Conservation (phyloP, 1,140 invertebrate genomes). For the Amphibalanus amphitrite region DNA sequence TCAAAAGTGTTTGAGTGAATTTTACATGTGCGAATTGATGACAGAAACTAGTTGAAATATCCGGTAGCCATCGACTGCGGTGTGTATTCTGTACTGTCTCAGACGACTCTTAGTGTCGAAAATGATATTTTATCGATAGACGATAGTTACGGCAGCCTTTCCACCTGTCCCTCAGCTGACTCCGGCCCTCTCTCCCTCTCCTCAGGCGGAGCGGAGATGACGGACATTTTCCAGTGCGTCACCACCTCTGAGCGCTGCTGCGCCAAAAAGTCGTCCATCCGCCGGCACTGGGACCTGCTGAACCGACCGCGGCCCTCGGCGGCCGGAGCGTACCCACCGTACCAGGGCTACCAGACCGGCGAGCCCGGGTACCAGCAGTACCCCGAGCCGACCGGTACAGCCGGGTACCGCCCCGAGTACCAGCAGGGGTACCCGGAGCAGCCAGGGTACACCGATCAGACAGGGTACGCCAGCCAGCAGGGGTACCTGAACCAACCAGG, state of each 20-base stretch:
- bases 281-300: not conserved
- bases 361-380: conserved; percentile 20
- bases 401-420: not conserved
- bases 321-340: not conserved
- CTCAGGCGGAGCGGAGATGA: conserved; percentile 70
- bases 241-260: conserved; percentile 57
- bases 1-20: too few relatives aligned
- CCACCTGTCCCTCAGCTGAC: too few relatives aligned
- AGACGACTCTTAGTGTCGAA: too few relatives aligned
- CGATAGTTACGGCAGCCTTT: too few relatives aligned
- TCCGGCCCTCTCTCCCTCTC: too few relatives aligned
- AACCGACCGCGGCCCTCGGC: not conserved
- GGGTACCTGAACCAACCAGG: not conserved
- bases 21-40: too few relatives aligned
- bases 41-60: too few relatives aligned
- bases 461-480: not conserved
- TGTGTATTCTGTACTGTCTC: too few relatives aligned
- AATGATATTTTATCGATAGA: too few relatives aligned
- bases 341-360: conserved; percentile 20
- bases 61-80: too few relatives aligned
- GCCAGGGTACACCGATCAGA: too few relatives aligned
- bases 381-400: not conserved
- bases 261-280: conserved; percentile 56
- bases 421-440: not conserved
- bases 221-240: conserved; percentile 65